Percentiles rank a stretch among this genome's conserved stretches.
Conservation (phyloP, 2,797 vertebrate genomes). For the Mus minutoides region DNA sequence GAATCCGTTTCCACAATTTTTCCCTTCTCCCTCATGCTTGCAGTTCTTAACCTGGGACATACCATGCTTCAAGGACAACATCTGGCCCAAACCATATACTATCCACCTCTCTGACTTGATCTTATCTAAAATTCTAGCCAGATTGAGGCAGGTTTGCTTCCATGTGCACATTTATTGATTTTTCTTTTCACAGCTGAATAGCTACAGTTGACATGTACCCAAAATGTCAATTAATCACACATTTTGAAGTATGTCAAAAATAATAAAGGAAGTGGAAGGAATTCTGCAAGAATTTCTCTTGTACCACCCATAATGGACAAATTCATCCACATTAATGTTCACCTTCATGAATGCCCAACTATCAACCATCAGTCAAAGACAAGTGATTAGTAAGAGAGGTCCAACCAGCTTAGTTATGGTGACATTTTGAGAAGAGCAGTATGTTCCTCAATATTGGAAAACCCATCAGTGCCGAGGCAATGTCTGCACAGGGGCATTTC, state of each 20-base stretch:
- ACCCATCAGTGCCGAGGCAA: not conserved
- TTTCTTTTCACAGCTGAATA: slow-evolving; percentile 54
- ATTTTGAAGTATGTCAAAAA: slow-evolving; percentile 56
- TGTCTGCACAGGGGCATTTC: slow-evolving; percentile 55
- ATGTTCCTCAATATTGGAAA: slow-evolving; percentile 62
- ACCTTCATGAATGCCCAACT: slow-evolving; percentile 33
- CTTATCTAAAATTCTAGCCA: not conserved
- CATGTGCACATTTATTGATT: slow-evolving; percentile 43
- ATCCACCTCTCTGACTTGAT: not conserved
- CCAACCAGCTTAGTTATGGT: slow-evolving; percentile 46
- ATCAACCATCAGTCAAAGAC: slow-evolving; percentile 17
- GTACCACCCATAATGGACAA: not conserved
- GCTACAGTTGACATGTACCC: not conserved
- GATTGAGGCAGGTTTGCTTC: not conserved
- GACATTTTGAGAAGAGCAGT: slow-evolving; percentile 4
- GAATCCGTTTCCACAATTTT: not conserved
- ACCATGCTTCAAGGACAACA: not conserved
- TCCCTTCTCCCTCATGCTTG: slow-evolving; percentile 20
- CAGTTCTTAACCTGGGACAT: not conserved
- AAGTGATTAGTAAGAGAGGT: slow-evolving; percentile 24
- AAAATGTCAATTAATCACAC: slow-evolving; percentile 49
- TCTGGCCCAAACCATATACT: not conserved
- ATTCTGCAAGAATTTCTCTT: slow-evolving; percentile 9
- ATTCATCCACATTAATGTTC: not conserved
- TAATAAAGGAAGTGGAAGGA: not conserved